Evolutionary conservation across 2,888 invertebrate species (phyloP).

Genomic region (Plebejus anna): DNA sequence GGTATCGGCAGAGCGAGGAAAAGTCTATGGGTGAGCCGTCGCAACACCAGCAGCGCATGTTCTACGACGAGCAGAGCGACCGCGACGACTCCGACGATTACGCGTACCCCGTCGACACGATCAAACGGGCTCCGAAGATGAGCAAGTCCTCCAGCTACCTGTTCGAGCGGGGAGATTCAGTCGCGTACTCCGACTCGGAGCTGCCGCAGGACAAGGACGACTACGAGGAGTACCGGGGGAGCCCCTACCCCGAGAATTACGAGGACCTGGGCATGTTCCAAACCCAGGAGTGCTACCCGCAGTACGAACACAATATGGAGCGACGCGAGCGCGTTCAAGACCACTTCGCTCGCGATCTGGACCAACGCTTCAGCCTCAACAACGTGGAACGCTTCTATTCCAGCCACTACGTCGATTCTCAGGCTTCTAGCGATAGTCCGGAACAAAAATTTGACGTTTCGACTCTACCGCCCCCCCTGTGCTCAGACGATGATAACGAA

Average conservation of each 20-base stretch:
- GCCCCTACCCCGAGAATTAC: conserved; percentile 72
- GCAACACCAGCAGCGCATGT: conserved; percentile 59
- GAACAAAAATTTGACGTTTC: conserved; percentile 87
- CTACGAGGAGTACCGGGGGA: conserved; percentile 68
- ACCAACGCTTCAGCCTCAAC: conserved; percentile 73
- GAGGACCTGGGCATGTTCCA: conserved; percentile 70
- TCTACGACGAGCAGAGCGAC: conserved; percentile 68
- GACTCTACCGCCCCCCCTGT: conserved; percentile 87
- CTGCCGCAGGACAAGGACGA: conserved; percentile 67
- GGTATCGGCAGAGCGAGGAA: conserved; percentile 63
- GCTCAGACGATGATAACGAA: conserved; percentile 86
- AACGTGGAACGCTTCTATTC: conserved; percentile 73
- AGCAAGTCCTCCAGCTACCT: conserved; percentile 64
- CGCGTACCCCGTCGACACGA: conserved; percentile 74
- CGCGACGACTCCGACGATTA: conserved; percentile 75
- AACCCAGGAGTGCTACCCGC: conserved; percentile 72
- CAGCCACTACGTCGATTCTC: conserved; percentile 79
- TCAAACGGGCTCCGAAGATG: conserved; percentile 72
- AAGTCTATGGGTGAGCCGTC: conserved; percentile 60
- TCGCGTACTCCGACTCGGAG: conserved; percentile 70
- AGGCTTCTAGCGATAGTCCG: conserved; percentile 83
- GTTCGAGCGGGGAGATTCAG: conserved; percentile 68
- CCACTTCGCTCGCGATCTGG: conserved; percentile 63
- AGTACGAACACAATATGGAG: conserved; percentile 61
- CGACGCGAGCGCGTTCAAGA: conserved; percentile 49